A percentile compares a stretch with the other conserved stretches of the same genome.
Evolutionary conservation across 2,113 vertebrate species (phyloP).

Genomic region (Morone saxatilis): DNA sequence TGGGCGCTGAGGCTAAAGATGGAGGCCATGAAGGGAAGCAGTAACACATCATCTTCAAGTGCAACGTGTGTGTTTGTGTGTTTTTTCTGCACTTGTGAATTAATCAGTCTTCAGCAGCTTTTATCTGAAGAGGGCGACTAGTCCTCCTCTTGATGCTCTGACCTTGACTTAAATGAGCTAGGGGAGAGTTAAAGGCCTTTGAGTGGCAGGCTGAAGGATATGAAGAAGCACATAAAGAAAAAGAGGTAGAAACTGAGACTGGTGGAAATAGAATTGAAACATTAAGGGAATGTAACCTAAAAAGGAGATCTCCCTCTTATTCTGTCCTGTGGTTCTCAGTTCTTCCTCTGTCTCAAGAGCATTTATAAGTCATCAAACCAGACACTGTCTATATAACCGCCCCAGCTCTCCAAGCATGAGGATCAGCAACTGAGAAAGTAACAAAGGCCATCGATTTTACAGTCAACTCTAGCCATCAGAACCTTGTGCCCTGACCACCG

Average conservation of each 20-base stretch:
- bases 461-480: constrained; percentile 58
- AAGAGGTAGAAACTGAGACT: neutral
- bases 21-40: constrained; percentile 37
- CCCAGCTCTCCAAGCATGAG: neutral
- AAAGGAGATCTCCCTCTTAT: constrained; percentile 15
- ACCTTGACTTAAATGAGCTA: constrained; percentile 58
- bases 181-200: constrained; percentile 34
- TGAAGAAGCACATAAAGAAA: constrained; percentile 4
- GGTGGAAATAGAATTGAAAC: constrained; percentile 20
- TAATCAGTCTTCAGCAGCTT: constrained; percentile 42
- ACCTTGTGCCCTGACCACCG: constrained; percentile 41
- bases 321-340: constrained; percentile 12
- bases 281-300: constrained; percentile 33
- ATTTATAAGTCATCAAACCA: constrained; percentile 44
- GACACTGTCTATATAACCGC: constrained; percentile 20
- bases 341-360: constrained; percentile 29
- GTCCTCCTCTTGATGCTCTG: constrained; percentile 61
- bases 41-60: constrained; percentile 28
- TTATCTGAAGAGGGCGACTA: constrained; percentile 50
- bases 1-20: constrained; percentile 62
- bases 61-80: constrained; percentile 19
- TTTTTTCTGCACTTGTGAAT: constrained; percentile 39
- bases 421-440: constrained; percentile 23
- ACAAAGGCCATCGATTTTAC: constrained; percentile 71
- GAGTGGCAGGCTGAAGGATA: constrained; percentile 9